These are phyloP conservation scores for Pterobdella sp. DNA, from an alignment of 2,888 invertebrate genomes.

Conservation along the genomic window DNA sequence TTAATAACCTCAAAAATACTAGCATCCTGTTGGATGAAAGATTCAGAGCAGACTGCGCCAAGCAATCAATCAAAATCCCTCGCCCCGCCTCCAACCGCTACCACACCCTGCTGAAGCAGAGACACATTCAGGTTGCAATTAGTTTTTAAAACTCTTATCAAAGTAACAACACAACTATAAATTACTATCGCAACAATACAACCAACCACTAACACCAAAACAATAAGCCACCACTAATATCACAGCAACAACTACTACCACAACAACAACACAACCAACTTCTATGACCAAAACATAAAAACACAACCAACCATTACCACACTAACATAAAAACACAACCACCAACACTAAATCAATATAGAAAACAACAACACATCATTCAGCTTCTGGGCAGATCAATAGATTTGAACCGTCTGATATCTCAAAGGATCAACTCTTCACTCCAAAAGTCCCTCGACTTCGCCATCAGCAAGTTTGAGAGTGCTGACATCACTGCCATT, in stretches of 20 bases:
- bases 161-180: not conserved
- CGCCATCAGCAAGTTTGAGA: constrained; percentile 92
- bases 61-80: constrained; percentile 71
- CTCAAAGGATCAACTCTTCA: constrained; percentile 89
- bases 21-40: constrained; percentile 91
- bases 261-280: not conserved
- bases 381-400: constrained; percentile 81
- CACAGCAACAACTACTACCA: not conserved
- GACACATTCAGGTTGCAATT: constrained; percentile 63
- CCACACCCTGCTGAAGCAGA: constrained; percentile 82
- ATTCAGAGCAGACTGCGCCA: constrained; percentile 88
- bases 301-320: not conserved
- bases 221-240: no score
- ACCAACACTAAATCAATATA: not conserved
- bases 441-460: constrained; percentile 89
- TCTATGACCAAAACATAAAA: not conserved
- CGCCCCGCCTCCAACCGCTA: constrained; percentile 72
- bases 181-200: not conserved
- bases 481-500: constrained; percentile 88
- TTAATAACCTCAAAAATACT: no score
- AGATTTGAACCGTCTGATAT: constrained; percentile 82
- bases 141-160: constrained; percentile 15
- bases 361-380: no score
- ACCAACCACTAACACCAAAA: no score
- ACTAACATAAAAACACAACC: not conserved